Evolutionary conservation across 2,797 vertebrate genomes (phyloP), one percentile per base, ranked within the genome.

Genomic region (Sebastes kiyomatsui): DNA sequence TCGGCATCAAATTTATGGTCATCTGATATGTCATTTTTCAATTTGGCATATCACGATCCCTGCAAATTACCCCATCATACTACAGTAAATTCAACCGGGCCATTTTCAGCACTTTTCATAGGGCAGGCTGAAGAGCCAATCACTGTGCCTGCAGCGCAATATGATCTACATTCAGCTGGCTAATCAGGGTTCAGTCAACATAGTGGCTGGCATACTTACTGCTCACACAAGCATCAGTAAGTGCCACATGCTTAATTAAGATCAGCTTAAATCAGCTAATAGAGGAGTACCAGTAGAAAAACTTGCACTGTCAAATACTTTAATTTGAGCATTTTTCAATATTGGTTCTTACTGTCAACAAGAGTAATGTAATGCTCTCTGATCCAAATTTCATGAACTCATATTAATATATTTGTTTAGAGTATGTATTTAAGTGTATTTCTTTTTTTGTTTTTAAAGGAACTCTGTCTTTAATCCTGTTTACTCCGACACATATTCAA

Each of bases 111-210:
- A 20, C 18, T 49, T 49, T 49, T 49, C 46, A 49, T 49, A 49
- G 46, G 46, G 52, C n/a, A 18, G 42, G 18, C 75, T 14, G 13
- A 42, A 61, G 13, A 14, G 38, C 65, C 73, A 49, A 42, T 80
- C 71, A 46, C 27, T 25, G 67, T 22, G 75, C 38, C 74, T 35
- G 59, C 58, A 18, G 68, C 0, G 2, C 33, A 62, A 20, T 28
- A 12, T 72, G 32, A 84, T 75, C 71, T 52, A 13, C 52, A 72
- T 77, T 68, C 30, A 55, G 68, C 72, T 59, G 54, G 65, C 20
- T 78, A 72, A 71, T 73, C 67, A 62, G 42, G 35, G 60, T 74
- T 79, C 60, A 83, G 76, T 52, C 65, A 75, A 66, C 64, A 30
- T 20, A 58, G 49, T 18, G 33, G 52, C 68, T 9, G 33, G 32